Evolutionary conservation across 2,113 vertebrate genomes (phyloP).

Genomic region (Gallinago media): DNA sequence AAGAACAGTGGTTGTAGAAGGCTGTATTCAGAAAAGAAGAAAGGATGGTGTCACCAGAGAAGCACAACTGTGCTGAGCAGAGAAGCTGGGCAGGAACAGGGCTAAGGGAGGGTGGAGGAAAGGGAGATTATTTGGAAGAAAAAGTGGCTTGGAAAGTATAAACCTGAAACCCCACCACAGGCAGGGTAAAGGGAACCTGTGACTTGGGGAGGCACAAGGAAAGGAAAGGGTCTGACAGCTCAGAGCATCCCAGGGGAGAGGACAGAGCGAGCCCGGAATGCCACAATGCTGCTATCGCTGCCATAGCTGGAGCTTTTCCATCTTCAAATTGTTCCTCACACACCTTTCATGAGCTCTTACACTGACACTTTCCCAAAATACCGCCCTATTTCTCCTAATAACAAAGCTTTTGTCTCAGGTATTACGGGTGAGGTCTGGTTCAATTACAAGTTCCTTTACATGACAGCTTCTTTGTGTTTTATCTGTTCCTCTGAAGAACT

Average conservation of each 20-base stretch:
- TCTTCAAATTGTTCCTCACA: not conserved
- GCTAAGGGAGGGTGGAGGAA: not conserved
- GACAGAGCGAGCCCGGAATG: not conserved
- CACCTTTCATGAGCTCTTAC: not conserved
- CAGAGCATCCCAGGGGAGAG: not conserved
- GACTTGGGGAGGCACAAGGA: not conserved
- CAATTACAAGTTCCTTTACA: not conserved
- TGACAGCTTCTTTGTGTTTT: not conserved
- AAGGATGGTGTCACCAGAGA: not conserved
- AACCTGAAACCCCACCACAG: not conserved
- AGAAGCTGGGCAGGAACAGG: not conserved
- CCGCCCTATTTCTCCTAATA: not conserved
- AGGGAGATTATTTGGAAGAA: not conserved
- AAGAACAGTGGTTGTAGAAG: not conserved
- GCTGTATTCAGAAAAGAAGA: not conserved
- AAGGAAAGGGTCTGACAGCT: not conserved
- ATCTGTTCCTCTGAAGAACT: not conserved
- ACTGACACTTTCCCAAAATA: not conserved
- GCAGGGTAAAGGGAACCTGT: not conserved
- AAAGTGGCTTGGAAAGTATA: not conserved
- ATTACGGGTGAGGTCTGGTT: not conserved
- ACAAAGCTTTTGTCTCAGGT: not conserved
- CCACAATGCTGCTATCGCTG: fast-evolving
- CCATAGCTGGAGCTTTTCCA: not conserved
- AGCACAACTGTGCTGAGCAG: fast-evolving